Evolutionary conservation across 2,113 vertebrate genomes (phyloP).

Genomic region (Perca fluviatilis): DNA sequence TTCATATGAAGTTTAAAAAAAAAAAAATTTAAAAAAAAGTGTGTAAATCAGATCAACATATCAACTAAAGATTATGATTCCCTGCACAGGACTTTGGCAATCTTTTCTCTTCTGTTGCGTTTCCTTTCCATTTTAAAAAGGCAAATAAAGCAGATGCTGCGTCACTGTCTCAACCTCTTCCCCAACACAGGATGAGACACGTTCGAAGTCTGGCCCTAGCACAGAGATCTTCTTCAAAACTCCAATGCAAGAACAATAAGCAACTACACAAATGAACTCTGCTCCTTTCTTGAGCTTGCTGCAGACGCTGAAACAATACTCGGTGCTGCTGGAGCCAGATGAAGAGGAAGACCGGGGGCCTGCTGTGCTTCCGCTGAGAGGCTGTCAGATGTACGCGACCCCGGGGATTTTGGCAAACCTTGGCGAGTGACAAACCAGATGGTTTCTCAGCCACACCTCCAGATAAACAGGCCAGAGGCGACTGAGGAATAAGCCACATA

Average conservation of each 20-base stretch:
- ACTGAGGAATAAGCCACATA: conserved; percentile 40
- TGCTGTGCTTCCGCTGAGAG: conserved; percentile 15
- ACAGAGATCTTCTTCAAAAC: conserved; percentile 54
- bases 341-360: conserved; percentile 6
- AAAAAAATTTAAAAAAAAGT: conserved; percentile 30
- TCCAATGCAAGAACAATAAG: conserved; percentile 52
- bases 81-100: conserved; percentile 31
- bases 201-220: conserved; percentile 55
- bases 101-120: conserved; percentile 28
- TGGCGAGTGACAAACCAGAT: conserved; percentile 13
- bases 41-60: conserved; percentile 47
- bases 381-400: conserved; percentile 4
- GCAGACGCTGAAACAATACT: conserved; percentile 32
- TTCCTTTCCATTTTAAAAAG: conserved; percentile 64
- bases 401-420: conserved; percentile 1
- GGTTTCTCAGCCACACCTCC: conserved; percentile 43
- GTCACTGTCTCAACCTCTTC: conserved; percentile 25
- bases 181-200: conserved; percentile 36
- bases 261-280: conserved; percentile 50
- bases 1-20: conserved; percentile 38
- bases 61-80: conserved; percentile 39
- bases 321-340: conserved; percentile 29
- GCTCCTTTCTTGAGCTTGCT: conserved; percentile 49
- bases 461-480: conserved; percentile 25
- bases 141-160: conserved; percentile 35